These are phyloP conservation scores for Serranus cabrilla DNA, from an alignment of 2,797 vertebrate species.

Conservation along the genomic window DNA sequence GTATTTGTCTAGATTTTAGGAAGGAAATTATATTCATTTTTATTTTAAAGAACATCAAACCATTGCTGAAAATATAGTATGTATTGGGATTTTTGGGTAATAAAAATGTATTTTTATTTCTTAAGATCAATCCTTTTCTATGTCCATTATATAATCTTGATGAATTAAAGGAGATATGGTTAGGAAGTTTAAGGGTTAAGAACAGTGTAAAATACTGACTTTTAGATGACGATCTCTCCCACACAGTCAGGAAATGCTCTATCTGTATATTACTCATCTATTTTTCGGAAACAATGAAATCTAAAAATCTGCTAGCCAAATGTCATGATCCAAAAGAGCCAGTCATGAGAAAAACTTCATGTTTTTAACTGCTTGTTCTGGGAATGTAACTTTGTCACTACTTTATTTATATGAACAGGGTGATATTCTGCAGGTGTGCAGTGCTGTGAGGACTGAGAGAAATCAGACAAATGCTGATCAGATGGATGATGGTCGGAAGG, in stretches of 20 bases:
- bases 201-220: no score
- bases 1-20: no score
- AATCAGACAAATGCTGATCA: neutral
- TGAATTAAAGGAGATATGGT: no score
- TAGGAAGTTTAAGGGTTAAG: no score
- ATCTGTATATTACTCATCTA: constrained; percentile 29
- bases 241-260: constrained; percentile 30
- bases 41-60: no score
- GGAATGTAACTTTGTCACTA: neutral
- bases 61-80: no score
- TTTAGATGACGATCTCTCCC: no score
- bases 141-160: no score
- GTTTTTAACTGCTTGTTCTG: neutral
- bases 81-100: no score
- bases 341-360: neutral
- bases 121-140: no score
- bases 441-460: neutral
- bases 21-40: no score
- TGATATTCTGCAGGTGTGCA: neutral
- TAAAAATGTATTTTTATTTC: no score
- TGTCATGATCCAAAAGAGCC: neutral
- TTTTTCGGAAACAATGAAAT: neutral
- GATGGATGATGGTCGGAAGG: constrained; percentile 4
- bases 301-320: neutral
- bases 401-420: neutral